Conservation (phyloP, 2,797 vertebrate species). For the Rachycentron canadum region DNA sequence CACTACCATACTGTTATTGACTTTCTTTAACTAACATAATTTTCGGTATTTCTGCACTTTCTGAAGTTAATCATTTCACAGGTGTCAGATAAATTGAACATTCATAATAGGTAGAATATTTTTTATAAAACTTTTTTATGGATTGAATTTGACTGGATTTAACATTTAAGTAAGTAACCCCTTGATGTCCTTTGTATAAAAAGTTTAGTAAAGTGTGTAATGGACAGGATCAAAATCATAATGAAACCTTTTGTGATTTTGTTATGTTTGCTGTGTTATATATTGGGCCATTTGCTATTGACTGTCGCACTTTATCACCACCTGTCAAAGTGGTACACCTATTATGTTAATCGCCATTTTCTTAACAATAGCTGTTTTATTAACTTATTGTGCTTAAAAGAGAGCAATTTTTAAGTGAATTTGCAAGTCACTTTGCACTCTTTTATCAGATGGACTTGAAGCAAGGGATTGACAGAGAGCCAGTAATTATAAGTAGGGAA, state of each 20-base stretch:
- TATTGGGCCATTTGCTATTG: constrained; percentile 30
- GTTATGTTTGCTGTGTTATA: constrained; percentile 28
- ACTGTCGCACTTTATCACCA: constrained; percentile 56
- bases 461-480: constrained; percentile 25
- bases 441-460: constrained; percentile 35
- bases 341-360: constrained; percentile 33
- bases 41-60: neutral
- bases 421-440: constrained; percentile 41
- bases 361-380: constrained; percentile 35
- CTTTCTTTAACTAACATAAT: neutral
- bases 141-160: neutral
- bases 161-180: neutral
- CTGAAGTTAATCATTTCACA: neutral
- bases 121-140: too few relatives aligned
- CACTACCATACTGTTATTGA: neutral
- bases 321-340: constrained; percentile 54
- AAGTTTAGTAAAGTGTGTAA: constrained; percentile 10
- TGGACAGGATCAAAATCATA: constrained; percentile 21
- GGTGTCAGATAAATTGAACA: neutral
- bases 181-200: neutral
- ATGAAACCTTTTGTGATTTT: constrained; percentile 13
- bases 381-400: constrained; percentile 32
- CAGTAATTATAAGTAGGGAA: constrained; percentile 18
- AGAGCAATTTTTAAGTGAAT: constrained; percentile 31
- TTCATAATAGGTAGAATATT: neutral